Percentiles rank a stretch among this genome's conserved stretches.
These are phyloP conservation scores for Pectinophora gossypiella DNA, from an alignment of 1,140 invertebrate genomes.

Conservation along the genomic window DNA sequence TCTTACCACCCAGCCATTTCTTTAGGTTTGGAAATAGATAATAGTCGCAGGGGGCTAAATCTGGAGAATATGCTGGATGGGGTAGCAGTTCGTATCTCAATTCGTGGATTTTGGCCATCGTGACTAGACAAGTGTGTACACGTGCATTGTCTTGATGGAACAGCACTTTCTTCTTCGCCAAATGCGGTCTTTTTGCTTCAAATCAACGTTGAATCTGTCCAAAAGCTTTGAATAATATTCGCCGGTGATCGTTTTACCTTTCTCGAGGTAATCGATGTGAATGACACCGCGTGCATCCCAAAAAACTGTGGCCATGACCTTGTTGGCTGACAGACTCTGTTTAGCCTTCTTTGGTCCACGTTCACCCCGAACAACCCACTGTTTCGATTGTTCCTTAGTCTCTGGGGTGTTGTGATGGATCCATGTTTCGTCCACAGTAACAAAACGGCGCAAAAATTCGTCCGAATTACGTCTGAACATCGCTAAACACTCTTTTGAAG, in stretches of 20 bases:
- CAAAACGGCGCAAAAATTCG: no score
- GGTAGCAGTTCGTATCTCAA: conserved; percentile 38
- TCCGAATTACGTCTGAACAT: no score
- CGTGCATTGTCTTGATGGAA: conserved; percentile 48
- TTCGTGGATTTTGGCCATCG: conserved; percentile 41
- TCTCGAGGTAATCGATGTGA: no score
- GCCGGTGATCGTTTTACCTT: neutral
- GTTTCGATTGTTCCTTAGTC: neutral
- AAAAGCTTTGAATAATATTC: conserved; percentile 6
- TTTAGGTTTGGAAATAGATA: conserved; percentile 9
- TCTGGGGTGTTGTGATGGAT: no score
- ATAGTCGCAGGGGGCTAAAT: conserved; percentile 23
- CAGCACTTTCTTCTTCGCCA: conserved; percentile 40
- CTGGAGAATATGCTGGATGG: conserved; percentile 10
- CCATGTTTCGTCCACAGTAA: no score
- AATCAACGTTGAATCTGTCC: neutral
- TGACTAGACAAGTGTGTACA: conserved; percentile 30
- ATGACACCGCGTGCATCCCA: no score
- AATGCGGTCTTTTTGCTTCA: conserved; percentile 29
- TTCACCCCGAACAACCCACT: conserved; percentile 9
- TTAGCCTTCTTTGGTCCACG: conserved; percentile 13
- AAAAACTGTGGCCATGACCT: conserved; percentile 11
- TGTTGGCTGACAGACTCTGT: conserved; percentile 3
- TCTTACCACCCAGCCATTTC: conserved; percentile 11
- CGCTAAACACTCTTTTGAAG: no score